Evolutionary conservation across 1,140 invertebrate genomes (phyloP).

Genomic region (Idris sp.): DNA sequence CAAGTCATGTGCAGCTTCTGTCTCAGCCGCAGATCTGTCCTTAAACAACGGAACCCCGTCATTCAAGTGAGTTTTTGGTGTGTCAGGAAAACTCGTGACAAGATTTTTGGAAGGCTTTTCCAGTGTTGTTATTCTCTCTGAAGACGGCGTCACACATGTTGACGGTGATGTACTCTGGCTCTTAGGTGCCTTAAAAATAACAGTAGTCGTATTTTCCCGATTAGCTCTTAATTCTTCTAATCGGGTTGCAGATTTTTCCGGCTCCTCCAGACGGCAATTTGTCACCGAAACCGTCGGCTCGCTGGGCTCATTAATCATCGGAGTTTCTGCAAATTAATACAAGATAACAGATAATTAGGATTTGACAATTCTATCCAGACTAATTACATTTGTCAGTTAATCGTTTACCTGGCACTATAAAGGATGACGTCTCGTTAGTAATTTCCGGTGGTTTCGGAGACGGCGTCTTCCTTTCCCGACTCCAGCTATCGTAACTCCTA

Average conservation of each 20-base stretch:
- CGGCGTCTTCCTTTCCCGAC: constrained; percentile 70
- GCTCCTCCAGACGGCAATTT: background rate
- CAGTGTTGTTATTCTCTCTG: constrained; percentile 5
- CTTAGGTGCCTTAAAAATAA: background rate
- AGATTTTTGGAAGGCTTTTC: constrained; percentile 9
- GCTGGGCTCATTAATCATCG: background rate
- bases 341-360: background rate
- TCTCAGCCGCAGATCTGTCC: constrained; percentile 86
- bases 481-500: constrained; percentile 74
- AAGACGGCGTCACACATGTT: background rate
- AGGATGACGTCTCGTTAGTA: constrained; percentile 8
- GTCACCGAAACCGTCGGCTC: constrained; percentile 1
- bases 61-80: background rate
- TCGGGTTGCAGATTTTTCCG: no score
- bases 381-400: no score
- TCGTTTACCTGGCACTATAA: constrained; percentile 30
- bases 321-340: constrained; percentile 9
- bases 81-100: background rate
- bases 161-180: background rate
- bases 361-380: no score
- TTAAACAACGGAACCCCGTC: constrained; percentile 76
- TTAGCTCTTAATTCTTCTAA: no score
- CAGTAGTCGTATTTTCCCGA: background rate
- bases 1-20: constrained; percentile 91
- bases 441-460: constrained; percentile 59